Evolutionary conservation across 2,797 vertebrate genomes (phyloP).

Genomic region (Euphonia xanthogaster): DNA sequence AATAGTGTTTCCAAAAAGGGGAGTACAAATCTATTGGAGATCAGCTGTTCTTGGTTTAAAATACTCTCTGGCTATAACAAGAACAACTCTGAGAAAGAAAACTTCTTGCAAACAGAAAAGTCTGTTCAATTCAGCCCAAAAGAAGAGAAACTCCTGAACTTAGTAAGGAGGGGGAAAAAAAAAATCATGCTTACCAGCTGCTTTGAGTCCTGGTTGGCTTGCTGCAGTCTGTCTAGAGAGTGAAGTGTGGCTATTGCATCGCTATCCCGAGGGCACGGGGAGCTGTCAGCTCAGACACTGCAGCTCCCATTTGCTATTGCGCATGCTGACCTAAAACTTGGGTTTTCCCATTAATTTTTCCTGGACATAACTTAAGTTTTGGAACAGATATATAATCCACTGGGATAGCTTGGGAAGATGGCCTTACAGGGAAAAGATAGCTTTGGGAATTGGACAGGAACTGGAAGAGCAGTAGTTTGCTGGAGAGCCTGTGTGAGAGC

Average conservation of each 20-base stretch:
- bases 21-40: neutral
- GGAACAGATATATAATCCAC: neutral
- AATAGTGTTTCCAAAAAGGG: conserved; percentile 17
- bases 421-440: neutral
- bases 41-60: conserved; percentile 9
- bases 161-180: neutral
- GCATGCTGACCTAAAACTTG: conserved; percentile 34
- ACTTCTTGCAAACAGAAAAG: neutral
- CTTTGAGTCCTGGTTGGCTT: conserved; percentile 38
- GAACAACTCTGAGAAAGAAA: neutral
- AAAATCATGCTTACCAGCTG: conserved; percentile 59
- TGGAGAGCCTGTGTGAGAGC: neutral
- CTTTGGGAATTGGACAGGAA: neutral
- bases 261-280: conserved; percentile 31
- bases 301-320: conserved; percentile 51
- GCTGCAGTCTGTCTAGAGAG: conserved; percentile 55
- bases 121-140: neutral
- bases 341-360: conserved; percentile 46
- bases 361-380: neutral
- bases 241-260: conserved; percentile 20
- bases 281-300: conserved; percentile 61
- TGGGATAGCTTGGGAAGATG: neutral
- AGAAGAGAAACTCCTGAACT: neutral
- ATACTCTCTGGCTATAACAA: neutral
- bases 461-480: neutral